Evolutionary conservation across 2,797 vertebrate genomes (phyloP), one percentile per base, ranked within the genome.

Genomic region (Leucoraja ocellata): DNA sequence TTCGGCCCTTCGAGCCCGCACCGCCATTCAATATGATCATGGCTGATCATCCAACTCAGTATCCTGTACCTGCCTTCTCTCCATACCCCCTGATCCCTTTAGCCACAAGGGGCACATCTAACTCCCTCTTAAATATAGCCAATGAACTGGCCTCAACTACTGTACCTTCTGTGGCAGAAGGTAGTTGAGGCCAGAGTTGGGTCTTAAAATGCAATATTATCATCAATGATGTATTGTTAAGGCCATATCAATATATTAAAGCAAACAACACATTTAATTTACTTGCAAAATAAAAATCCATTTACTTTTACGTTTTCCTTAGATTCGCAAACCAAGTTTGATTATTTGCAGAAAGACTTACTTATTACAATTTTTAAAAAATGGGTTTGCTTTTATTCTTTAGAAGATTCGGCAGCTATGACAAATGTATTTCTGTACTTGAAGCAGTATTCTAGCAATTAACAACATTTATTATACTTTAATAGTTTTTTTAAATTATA

Each of bases 231-330:
- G 93, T 94, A 74, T 74, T 95, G 94, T 95, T 94, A 94, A 94
- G 13, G 94, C 94, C 94, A 95, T 94, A 94, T 94, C 94, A 95
- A 94, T 94, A 93, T 93, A 90, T 95, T 95, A 94, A 94, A 95
- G 94, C 94, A 96, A 95, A 95, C 95, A 96, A 94, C 94, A 93
- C 94, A 80, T 36, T 16, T 95, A 94, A 96, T 96, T 96, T 96
- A 96, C 96, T 96, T 96, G 96, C 96, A 13, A 5, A 80, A 80
- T 46, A 80, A 54, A 2, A 81, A 54, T 25, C 79, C 39, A 81
- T 81, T 58, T 84, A 58, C 9, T n/a, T 79, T 79, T 14, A 32
- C 28, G 13, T 32, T 10, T 79, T 79, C 32, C 77, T 79, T 13
- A 25, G 5, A 23, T 25, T 25, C 23, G 2, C 18, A 36, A 23